Percentiles rank a stretch among this genome's conserved stretches.
phyloP scores from a whole-genome alignment of 35 echinoderm and acorn worm genomes.

The Diadema setosum region DNA sequence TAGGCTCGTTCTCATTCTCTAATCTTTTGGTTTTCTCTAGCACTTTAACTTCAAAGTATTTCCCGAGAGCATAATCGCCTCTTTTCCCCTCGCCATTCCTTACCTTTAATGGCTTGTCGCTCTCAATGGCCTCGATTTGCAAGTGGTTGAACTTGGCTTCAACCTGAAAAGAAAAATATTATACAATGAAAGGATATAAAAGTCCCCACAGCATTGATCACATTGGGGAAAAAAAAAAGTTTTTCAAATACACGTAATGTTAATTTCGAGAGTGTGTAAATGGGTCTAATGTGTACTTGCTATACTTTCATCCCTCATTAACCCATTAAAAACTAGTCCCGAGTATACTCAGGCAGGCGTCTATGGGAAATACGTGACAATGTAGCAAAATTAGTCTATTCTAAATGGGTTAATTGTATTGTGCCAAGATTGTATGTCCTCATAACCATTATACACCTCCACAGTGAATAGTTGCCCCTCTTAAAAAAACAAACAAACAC shows the following conservation, averaged over 20 bases:
- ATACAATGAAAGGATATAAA: background rate
- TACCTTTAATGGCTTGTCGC: slow-evolving; percentile 4
- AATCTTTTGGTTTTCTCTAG: background rate
- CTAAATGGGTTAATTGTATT: too few relatives aligned
- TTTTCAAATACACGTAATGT: background rate
- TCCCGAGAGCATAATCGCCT: background rate
- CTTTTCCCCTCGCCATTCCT: too few relatives aligned
- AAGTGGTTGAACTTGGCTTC: background rate
- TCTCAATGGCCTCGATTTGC: background rate
- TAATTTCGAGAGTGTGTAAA: background rate
- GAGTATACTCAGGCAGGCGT: background rate
- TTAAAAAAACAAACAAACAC: too few relatives aligned
- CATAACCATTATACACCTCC: too few relatives aligned
- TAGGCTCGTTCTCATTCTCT: background rate
- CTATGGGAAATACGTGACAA: too few relatives aligned
- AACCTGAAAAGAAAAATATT: background rate
- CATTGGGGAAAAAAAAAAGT: background rate
- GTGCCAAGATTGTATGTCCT: too few relatives aligned
- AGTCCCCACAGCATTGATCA: background rate
- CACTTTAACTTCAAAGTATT: background rate
- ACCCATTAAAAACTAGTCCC: background rate
- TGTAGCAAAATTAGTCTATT: too few relatives aligned
- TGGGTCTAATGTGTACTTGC: background rate
- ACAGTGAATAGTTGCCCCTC: too few relatives aligned
- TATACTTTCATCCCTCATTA: background rate